A percentile compares a stretch with the other conserved stretches of the same genome.
These are phyloP conservation scores for Acanthornis magna DNA, from an alignment of 2,797 vertebrate species.

Conservation along the genomic window DNA sequence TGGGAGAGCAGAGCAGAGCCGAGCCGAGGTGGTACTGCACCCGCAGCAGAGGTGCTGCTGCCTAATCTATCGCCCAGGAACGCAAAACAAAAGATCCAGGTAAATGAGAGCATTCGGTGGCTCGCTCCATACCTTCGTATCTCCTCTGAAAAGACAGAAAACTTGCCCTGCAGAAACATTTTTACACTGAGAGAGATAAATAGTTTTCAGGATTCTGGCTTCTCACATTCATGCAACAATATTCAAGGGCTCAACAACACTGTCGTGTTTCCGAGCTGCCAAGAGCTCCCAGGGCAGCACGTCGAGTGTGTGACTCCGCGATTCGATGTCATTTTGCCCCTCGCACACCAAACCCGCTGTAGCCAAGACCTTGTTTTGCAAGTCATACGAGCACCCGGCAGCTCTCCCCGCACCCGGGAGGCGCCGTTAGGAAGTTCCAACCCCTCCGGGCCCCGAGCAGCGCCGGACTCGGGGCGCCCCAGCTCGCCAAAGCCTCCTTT, in stretches of 20 bases:
- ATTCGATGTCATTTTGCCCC: fast-evolving
- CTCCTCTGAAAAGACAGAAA: background rate
- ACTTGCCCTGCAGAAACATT: background rate
- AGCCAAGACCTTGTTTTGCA: background rate
- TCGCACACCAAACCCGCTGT: fast-evolving
- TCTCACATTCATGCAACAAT: fast-evolving
- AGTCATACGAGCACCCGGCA: background rate
- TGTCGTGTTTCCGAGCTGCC: fast-evolving
- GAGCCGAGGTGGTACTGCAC: background rate
- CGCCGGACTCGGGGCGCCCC: fast-evolving
- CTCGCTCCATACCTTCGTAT: fast-evolving
- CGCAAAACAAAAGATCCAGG: fast-evolving
- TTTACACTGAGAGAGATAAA: fast-evolving
- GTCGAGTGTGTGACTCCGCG: fast-evolving
- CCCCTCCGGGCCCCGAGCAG: background rate
- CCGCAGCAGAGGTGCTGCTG: background rate
- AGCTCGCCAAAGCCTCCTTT: fast-evolving
- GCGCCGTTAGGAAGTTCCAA: background rate
- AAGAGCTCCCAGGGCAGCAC: background rate
- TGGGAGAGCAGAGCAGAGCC: background rate
- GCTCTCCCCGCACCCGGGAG: background rate
- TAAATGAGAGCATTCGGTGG: fast-evolving
- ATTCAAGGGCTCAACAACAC: background rate
- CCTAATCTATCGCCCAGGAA: fast-evolving
- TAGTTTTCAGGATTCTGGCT: fast-evolving